A percentile compares a stretch with the other conserved stretches of the same genome.
Conservation (phyloP, 1,140 invertebrate genomes). For the Nixonia krombeini region DNA sequence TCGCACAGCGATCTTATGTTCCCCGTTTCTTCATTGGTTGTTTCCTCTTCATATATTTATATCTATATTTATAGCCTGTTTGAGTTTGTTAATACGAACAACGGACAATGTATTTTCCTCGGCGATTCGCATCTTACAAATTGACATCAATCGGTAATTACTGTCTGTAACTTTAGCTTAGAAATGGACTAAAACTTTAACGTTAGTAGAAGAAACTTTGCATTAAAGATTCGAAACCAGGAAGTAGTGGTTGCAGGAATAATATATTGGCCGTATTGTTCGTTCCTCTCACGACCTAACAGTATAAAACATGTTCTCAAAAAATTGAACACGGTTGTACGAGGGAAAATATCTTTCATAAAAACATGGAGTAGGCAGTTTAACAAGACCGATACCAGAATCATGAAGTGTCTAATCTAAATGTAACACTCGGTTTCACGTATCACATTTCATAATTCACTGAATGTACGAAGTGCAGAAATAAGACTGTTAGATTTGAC, state of each 20-base stretch:
- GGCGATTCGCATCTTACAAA: no score
- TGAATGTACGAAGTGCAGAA: not conserved
- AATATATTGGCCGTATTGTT: slow-evolving; percentile 21
- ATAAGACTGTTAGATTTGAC: not conserved
- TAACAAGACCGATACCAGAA: not conserved
- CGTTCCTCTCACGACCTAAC: not conserved
- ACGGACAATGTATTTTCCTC: slow-evolving; percentile 2
- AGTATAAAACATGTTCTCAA: slow-evolving; percentile 1
- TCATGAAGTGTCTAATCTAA: not conserved
- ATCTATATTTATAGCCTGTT: slow-evolving; percentile 1
- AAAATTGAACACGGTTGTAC: slow-evolving; percentile 14
- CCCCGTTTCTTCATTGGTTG: not conserved
- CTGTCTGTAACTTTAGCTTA: slow-evolving; percentile 2
- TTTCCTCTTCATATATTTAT: not conserved
- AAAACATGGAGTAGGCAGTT: slow-evolving; percentile 26
- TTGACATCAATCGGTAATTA: not conserved
- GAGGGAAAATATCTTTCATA: slow-evolving; percentile 8
- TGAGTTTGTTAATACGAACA: slow-evolving; percentile 3
- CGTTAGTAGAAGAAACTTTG: no score
- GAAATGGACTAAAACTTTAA: slow-evolving; percentile 18
- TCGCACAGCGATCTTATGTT: slow-evolving; percentile 5
- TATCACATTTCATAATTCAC: not conserved
- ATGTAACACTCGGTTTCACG: no score
- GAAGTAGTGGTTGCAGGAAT: no score
- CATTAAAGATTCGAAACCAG: no score